Percentiles rank a stretch among this genome's conserved stretches.
phyloP scores from a whole-genome alignment of 2,113 vertebrate genomes.

The Chaenogobius annularis region DNA sequence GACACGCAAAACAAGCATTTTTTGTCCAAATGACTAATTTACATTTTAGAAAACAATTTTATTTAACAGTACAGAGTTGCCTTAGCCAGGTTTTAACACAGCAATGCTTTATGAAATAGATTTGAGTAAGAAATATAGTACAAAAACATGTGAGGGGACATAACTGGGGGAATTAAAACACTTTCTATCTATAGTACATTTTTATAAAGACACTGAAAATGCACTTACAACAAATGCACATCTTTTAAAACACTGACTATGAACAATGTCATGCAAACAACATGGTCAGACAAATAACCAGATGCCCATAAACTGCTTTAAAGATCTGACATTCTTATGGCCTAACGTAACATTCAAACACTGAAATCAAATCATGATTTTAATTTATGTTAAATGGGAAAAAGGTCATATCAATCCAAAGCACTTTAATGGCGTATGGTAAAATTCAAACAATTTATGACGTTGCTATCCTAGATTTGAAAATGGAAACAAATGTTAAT shows the following conservation, averaged over 20 bases:
- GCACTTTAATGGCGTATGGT: background rate
- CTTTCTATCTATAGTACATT: slow-evolving; percentile 9
- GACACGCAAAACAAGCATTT: no score
- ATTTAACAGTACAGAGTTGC: slow-evolving; percentile 49
- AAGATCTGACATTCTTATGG: slow-evolving; percentile 32
- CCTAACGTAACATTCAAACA: slow-evolving; percentile 6
- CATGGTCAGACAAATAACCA: slow-evolving; percentile 12
- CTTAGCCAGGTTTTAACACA: slow-evolving; percentile 24
- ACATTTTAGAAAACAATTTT: slow-evolving; percentile 48
- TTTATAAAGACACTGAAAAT: slow-evolving; percentile 23
- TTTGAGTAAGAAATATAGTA: slow-evolving; percentile 52
- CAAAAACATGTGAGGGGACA: slow-evolving; percentile 49
- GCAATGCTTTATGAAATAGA: slow-evolving; percentile 43
- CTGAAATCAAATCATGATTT: background rate
- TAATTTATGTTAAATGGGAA: background rate
- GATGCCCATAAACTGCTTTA: background rate
- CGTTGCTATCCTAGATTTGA: background rate
- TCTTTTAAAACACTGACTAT: slow-evolving; percentile 40
- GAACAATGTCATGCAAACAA: slow-evolving; percentile 40
- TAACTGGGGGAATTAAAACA: slow-evolving; percentile 17
- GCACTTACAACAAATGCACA: slow-evolving; percentile 25
- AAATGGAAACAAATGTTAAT: slow-evolving; percentile 9
- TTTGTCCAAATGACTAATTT: background rate
- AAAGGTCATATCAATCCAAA: background rate
- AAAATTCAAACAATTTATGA: slow-evolving; percentile 1